Evolutionary conservation across 2,888 invertebrate genomes (phyloP).

Genomic region (Gandaritis pyraliata): DNA sequence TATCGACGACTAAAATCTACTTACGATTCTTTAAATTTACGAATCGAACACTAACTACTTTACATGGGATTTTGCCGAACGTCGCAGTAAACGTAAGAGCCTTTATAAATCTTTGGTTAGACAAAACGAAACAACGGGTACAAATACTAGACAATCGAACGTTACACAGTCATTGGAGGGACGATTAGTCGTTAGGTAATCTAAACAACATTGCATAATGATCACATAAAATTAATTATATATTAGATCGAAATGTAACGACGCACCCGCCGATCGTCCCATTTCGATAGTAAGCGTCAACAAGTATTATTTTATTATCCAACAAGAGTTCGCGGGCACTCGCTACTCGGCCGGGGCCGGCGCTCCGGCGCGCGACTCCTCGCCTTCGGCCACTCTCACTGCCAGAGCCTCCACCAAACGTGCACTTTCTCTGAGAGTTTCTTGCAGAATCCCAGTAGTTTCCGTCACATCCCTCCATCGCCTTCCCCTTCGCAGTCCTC

Average conservation of each 20-base stretch:
- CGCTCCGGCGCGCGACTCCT: constrained; percentile 17
- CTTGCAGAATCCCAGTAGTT: constrained; percentile 95
- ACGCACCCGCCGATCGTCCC: constrained; percentile 68
- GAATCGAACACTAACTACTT: constrained; percentile 80
- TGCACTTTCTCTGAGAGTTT: constrained; percentile 95
- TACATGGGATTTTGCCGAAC: constrained; percentile 74
- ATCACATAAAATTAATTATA: constrained; percentile 78
- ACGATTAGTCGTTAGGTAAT: constrained; percentile 80
- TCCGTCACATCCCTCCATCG: constrained; percentile 94
- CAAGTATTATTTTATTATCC: constrained; percentile 72
- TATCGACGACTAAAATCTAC: constrained; percentile 76
- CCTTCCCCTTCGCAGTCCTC: constrained; percentile 83
- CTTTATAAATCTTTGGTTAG: constrained; percentile 81
- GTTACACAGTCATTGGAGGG: constrained; percentile 82
- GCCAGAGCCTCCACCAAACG: constrained; percentile 95
- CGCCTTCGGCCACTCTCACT: constrained; percentile 63
- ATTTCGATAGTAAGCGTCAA: constrained; percentile 82
- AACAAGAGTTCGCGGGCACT: constrained; percentile 51
- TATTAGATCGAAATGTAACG: constrained; percentile 73
- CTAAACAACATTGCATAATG: constrained; percentile 81
- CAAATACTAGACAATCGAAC: constrained; percentile 79
- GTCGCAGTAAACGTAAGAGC: constrained; percentile 69
- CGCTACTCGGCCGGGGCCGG: constrained; percentile 18
- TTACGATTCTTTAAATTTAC: constrained; percentile 77
- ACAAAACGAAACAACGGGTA: constrained; percentile 77